Percentiles rank a stretch among this genome's conserved stretches.
phyloP scores from a whole-genome alignment of 1,140 invertebrate genomes.

The Archivesica marissinica region DNA sequence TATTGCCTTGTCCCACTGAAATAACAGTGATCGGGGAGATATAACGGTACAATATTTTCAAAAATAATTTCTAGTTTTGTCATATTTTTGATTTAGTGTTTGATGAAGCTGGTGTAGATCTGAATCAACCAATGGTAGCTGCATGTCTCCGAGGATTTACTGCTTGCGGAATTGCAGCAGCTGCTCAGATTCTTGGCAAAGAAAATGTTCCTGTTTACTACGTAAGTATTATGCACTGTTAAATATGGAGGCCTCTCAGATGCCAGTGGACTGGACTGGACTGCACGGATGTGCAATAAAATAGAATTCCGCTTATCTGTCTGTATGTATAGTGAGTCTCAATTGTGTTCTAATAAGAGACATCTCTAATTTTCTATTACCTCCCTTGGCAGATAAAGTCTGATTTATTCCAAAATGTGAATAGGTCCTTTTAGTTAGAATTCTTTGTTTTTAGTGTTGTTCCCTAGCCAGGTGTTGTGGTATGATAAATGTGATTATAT shows the following conservation, averaged over 20 bases:
- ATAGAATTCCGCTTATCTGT: background rate
- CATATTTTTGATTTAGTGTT: too few species aligned
- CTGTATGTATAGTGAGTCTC: background rate
- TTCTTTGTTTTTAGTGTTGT: too few species aligned
- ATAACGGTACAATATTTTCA: too few species aligned
- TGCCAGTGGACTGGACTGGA: background rate
- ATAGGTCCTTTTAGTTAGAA: too few species aligned
- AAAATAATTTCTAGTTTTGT: too few species aligned
- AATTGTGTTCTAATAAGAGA: background rate
- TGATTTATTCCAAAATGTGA: too few species aligned
- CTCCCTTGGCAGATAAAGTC: too few species aligned
- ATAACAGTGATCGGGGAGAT: too few species aligned
- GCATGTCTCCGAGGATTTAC: conserved; percentile 70
- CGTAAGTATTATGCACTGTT: conserved; percentile 53
- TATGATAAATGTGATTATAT: too few species aligned
- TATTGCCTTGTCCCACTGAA: too few species aligned
- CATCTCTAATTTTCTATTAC: too few species aligned
- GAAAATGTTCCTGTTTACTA: conserved; percentile 72
- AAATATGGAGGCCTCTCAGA: background rate
- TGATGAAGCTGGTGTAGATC: conserved; percentile 66
- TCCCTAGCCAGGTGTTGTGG: too few species aligned
- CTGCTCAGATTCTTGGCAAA: conserved; percentile 71
- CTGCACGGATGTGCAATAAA: background rate
- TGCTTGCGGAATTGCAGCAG: conserved; percentile 69
- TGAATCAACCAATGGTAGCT: conserved; percentile 66